These are phyloP conservation scores for Hipposideros larvatus DNA, from an alignment of 2,797 vertebrate genomes.

Conservation along the genomic window DNA sequence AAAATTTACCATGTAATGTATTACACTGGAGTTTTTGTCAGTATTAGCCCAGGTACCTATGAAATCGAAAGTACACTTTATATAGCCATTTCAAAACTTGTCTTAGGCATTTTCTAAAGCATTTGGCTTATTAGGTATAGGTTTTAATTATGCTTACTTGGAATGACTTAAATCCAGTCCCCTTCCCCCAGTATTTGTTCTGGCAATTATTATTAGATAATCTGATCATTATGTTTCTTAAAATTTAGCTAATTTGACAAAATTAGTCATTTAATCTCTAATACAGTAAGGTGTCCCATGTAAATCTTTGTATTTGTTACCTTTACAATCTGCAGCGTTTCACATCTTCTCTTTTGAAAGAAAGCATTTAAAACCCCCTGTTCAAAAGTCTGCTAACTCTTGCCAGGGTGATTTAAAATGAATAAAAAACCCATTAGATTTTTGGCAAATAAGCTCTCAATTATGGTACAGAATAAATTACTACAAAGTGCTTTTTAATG, in stretches of 20 bases:
- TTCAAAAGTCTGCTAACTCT: constrained; percentile 74
- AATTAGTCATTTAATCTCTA: constrained; percentile 59
- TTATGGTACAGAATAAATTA: constrained; percentile 81
- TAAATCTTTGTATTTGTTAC: constrained; percentile 57
- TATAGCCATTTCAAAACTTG: constrained; percentile 3
- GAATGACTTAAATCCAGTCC: background rate
- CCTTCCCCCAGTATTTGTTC: background rate
- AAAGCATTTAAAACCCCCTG: constrained; percentile 69
- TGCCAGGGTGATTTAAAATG: constrained; percentile 76
- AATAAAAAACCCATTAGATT: constrained; percentile 79
- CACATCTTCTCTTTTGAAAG: constrained; percentile 81
- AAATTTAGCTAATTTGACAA: constrained; percentile 34
- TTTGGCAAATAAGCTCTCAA: constrained; percentile 80
- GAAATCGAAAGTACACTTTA: background rate
- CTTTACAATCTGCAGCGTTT: constrained; percentile 63
- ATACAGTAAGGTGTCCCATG: background rate
- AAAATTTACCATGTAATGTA: background rate
- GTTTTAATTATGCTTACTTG: constrained; percentile 58
- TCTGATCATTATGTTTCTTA: constrained; percentile 58
- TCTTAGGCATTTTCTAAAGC: constrained; percentile 16
- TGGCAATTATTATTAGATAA: background rate
- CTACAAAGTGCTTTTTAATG: constrained; percentile 73
- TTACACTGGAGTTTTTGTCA: background rate
- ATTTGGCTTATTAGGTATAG: background rate
- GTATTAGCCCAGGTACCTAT: background rate